A percentile compares a stretch with the other conserved stretches of the same genome.
Conservation (phyloP, 2,888 invertebrate genomes). For the Taphrorychus bicolor region DNA sequence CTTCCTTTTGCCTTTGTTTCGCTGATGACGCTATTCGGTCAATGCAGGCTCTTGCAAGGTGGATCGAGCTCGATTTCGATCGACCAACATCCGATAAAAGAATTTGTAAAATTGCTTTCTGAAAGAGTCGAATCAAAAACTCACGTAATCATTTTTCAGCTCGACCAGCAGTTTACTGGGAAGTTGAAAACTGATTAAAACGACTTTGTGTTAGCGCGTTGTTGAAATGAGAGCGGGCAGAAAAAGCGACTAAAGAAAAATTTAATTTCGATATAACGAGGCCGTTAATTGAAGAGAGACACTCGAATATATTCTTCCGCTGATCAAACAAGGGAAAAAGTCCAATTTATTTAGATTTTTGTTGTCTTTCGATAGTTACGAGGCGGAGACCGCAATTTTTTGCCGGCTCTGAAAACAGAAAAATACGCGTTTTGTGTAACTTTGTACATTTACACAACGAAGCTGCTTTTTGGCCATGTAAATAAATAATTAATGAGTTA, state of each 20-base stretch:
- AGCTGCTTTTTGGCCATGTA: neutral
- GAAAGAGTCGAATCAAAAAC: neutral
- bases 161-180: neutral
- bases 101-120: neutral
- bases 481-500: neutral
- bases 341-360: neutral
- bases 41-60: slow-evolving; percentile 25
- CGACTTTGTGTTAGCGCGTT: neutral
- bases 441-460: neutral
- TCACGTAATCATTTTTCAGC: too few relatives aligned
- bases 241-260: neutral
- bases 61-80: slow-evolving; percentile 5
- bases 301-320: neutral
- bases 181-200: neutral
- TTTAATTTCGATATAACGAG: neutral
- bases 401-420: neutral
- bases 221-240: neutral
- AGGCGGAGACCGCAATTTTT: neutral
- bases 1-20: slow-evolving; percentile 35
- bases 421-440: neutral
- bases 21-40: slow-evolving; percentile 33
- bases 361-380: neutral
- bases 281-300: neutral
- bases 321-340: neutral
- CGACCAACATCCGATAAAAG: neutral